Evolutionary conservation across 2,888 invertebrate genomes (phyloP), one percentile per base, ranked within the genome.

Genomic region (Hoplodrina blanda): DNA sequence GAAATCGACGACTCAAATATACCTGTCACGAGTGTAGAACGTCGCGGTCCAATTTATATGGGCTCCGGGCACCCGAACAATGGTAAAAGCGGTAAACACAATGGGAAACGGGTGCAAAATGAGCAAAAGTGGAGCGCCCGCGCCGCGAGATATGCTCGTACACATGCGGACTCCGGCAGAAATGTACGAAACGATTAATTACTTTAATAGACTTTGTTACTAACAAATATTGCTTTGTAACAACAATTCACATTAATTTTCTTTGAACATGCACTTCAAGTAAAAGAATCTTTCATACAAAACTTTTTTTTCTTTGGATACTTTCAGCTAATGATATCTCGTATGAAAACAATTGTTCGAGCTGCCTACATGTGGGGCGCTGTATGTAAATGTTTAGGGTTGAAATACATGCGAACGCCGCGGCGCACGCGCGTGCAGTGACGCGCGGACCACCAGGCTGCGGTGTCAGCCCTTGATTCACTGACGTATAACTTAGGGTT

Each of bases 1-100:
- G 90, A 95, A 95, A 94, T 93, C 94, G 95, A 91, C 92, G 92
- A 95, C 91, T 95, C 95, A 95, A 95, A 96, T 95, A 95, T 95
- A 95, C 95, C 96, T 96, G 96, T 95, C 96, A 94, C 90, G 89
- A 90, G 85, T 91, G 93, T 90, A 91, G 90, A 91, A 92, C 91
- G 94, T 91, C 91, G 92, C 90, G 89, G 89, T 85, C 93, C 94
- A 94, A 96, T 95, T 96, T 96, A 96, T 96, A 95, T 91, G 91
- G 93, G 86, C 88, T 86, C 85, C 86, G 93, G 91, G 93, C 85
- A 87, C 87, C 85, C 85, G 93, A 95, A 96, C 96, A 96, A 96
- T 95, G 96, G 95, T 95, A 93, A 94, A 91, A 89, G 94, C 95
- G 93, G 94, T 93, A 91, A 95, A 94, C 95, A 95, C 94, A 95